Percentiles rank a stretch among this genome's conserved stretches.
These are phyloP conservation scores for Trachymyrmex septentrionalis DNA, from an alignment of 1,140 invertebrate genomes.

Conservation along the genomic window DNA sequence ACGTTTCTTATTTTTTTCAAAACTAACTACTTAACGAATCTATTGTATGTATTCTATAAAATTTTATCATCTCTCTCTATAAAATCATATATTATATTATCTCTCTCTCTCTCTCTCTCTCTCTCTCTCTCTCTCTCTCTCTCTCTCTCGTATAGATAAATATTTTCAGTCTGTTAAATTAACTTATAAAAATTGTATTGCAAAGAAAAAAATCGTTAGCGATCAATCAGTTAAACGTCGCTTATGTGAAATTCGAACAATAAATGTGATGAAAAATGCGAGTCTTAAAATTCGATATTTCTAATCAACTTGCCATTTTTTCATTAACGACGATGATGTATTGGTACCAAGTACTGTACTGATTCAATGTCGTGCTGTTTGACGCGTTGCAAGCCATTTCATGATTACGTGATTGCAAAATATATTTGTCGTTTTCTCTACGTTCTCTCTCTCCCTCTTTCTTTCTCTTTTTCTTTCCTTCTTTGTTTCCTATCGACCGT, in stretches of 20 bases:
- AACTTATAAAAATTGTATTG: not conserved
- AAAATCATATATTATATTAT: too few relatives aligned
- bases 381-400: slow-evolving; percentile 54
- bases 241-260: not conserved
- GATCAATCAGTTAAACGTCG: slow-evolving; percentile 39
- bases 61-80: not conserved
- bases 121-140: too few relatives aligned
- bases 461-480: not conserved
- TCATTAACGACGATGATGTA: slow-evolving; percentile 39
- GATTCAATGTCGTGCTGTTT: slow-evolving; percentile 13
- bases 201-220: not conserved
- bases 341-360: slow-evolving; percentile 41
- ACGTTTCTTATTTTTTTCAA: not conserved
- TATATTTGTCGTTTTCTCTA: slow-evolving; percentile 9
- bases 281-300: slow-evolving; percentile 55
- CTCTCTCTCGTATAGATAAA: not conserved
- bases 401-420: slow-evolving; percentile 69
- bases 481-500: not conserved
- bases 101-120: too few relatives aligned
- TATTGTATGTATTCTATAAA: not conserved
- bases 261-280: slow-evolving; percentile 31
- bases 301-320: slow-evolving; percentile 55
- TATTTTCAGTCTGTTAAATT: not conserved
- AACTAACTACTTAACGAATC: not conserved
- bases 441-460: not conserved